A percentile compares a stretch with the other conserved stretches of the same genome.
phyloP scores from a whole-genome alignment of 2,113 vertebrate species.

The Upupa epops region DNA sequence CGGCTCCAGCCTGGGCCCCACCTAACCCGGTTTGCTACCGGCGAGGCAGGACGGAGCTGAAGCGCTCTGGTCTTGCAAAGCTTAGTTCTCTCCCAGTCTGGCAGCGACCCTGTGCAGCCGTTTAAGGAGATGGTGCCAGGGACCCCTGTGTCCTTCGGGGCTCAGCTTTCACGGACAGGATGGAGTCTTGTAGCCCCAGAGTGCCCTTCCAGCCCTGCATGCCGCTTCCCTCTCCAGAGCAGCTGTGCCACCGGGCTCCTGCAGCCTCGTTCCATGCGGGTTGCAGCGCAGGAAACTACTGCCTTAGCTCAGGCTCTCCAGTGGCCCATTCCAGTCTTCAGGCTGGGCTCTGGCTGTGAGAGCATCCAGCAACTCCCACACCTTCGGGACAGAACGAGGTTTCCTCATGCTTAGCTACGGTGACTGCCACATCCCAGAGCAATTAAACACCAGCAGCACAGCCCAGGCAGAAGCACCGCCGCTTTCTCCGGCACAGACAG shows the following conservation, averaged over 20 bases:
- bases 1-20: not conserved
- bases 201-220: accelerated
- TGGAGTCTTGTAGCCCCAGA: not conserved
- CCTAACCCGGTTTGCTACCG: not conserved
- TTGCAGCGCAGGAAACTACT: accelerated
- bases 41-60: not conserved
- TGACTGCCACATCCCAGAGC: not conserved
- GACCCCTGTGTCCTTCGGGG: accelerated
- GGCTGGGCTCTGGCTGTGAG: not conserved
- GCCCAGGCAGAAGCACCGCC: not conserved
- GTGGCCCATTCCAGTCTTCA: not conserved
- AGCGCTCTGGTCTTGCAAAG: not conserved
- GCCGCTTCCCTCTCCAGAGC: accelerated
- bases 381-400: not conserved
- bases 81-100: not conserved
- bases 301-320: not conserved
- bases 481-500: not conserved
- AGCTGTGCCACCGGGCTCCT: not conserved
- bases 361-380: not conserved
- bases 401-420: not conserved
- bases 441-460: not conserved
- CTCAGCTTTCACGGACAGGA: not conserved
- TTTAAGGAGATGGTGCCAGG: accelerated
- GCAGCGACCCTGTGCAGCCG: accelerated
- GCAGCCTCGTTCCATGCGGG: accelerated